Evolutionary conservation across 2,797 vertebrate genomes (phyloP).

Genomic region (Picus viridis): DNA sequence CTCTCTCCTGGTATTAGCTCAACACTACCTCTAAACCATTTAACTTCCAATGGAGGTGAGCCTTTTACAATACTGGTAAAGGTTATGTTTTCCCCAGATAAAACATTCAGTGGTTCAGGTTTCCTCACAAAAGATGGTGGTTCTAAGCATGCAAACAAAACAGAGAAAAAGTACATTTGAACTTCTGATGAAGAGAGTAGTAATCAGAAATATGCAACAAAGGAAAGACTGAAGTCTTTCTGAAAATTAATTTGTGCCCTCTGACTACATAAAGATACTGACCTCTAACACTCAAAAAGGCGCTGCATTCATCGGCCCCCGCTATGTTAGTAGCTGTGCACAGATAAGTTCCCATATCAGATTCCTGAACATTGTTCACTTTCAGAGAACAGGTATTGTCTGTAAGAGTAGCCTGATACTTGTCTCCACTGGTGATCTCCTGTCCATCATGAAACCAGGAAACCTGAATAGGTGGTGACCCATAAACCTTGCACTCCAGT

Average conservation of each 20-base stretch:
- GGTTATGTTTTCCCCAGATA: constrained; percentile 86
- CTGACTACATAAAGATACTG: constrained; percentile 69
- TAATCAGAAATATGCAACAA: not conserved
- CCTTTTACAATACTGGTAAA: constrained; percentile 92
- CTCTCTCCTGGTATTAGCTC: constrained; percentile 84
- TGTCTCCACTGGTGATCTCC: constrained; percentile 90
- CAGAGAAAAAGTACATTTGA: not conserved
- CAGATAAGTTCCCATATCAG: constrained; percentile 88
- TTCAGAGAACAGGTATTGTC: constrained; percentile 90
- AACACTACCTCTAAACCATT: constrained; percentile 94
- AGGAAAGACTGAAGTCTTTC: not conserved
- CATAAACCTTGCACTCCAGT: constrained; percentile 95
- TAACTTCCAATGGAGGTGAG: constrained; percentile 89
- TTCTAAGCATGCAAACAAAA: constrained; percentile 79
- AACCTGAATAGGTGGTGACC: constrained; percentile 90
- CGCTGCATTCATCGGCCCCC: constrained; percentile 88
- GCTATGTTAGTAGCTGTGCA: constrained; percentile 92
- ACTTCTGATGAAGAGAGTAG: constrained; percentile 21
- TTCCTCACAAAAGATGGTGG: constrained; percentile 92
- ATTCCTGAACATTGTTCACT: constrained; percentile 86
- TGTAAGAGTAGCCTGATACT: constrained; percentile 88
- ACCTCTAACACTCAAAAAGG: constrained; percentile 91
- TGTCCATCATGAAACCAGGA: constrained; percentile 91
- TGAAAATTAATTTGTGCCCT: not conserved
- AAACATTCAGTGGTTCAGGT: constrained; percentile 88